phyloP scores from a whole-genome alignment of 2,888 invertebrate genomes.

The Microplitis manilae region DNA sequence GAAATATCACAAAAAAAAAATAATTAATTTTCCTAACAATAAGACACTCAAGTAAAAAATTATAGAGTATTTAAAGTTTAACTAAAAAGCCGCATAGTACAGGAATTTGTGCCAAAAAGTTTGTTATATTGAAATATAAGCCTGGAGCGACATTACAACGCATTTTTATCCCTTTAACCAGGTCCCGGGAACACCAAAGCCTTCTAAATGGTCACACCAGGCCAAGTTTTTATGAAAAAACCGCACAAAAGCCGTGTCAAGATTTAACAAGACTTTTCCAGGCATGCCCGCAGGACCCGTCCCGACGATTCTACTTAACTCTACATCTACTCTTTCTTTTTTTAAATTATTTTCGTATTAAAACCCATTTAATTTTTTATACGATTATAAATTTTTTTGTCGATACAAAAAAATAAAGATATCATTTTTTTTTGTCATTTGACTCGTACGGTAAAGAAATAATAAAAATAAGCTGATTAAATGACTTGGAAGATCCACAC shows the following conservation, averaged over 20 bases:
- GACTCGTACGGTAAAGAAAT: not conserved
- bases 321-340: constrained; percentile 14
- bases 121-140: too few species aligned
- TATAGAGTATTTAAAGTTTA: too few species aligned
- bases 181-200: not conserved
- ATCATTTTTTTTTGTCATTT: too few species aligned
- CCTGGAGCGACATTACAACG: not conserved
- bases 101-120: too few species aligned
- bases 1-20: too few species aligned
- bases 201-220: not conserved
- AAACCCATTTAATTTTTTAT: not conserved
- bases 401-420: not conserved
- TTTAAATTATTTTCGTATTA: not conserved
- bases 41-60: too few species aligned
- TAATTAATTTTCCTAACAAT: too few species aligned
- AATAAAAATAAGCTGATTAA: constrained; percentile 12
- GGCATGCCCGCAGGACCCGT: constrained; percentile 3
- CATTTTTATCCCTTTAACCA: constrained; percentile 12
- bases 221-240: constrained; percentile 19
- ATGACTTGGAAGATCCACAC: too few species aligned
- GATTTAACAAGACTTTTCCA: constrained; percentile 10
- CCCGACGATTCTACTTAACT: constrained; percentile 25
- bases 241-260: constrained; percentile 11
- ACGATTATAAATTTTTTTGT: not conserved
- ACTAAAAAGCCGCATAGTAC: not conserved